Evolutionary conservation across 1,140 invertebrate species (phyloP).

Genomic region (Leptopilina clavipes): DNA sequence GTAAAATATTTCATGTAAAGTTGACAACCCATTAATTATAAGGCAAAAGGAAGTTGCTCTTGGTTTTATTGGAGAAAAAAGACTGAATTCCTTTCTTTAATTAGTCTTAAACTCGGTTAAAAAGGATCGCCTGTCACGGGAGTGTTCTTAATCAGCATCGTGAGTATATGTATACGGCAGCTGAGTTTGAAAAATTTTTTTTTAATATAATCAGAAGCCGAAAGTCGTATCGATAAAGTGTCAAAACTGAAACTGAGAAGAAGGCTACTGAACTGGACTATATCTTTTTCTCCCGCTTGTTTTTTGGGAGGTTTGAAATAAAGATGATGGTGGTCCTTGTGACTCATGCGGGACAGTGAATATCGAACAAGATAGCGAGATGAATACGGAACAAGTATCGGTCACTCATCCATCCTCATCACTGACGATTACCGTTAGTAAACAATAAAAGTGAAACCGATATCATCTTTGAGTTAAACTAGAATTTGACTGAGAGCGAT

Average conservation of each 20-base stretch:
- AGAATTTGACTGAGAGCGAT: neutral
- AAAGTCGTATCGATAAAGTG: slow-evolving; percentile 56
- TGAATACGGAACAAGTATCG: slow-evolving; percentile 33
- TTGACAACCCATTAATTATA: slow-evolving; percentile 23
- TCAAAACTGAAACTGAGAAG: slow-evolving; percentile 50
- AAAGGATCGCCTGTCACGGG: slow-evolving; percentile 21
- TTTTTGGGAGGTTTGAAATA: slow-evolving; percentile 23
- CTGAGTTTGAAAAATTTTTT: slow-evolving; percentile 33
- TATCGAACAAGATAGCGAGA: slow-evolving; percentile 50
- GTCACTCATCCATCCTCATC: slow-evolving; percentile 32
- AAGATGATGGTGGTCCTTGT: slow-evolving; percentile 62
- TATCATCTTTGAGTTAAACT: neutral
- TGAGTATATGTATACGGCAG: slow-evolving; percentile 36
- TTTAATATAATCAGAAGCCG: slow-evolving; percentile 53
- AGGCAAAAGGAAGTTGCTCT: slow-evolving; percentile 34
- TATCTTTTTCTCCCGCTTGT: slow-evolving; percentile 15
- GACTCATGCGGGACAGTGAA: slow-evolving; percentile 43
- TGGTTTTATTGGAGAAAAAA: neutral
- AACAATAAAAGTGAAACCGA: slow-evolving; percentile 34
- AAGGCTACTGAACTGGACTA: slow-evolving; percentile 56
- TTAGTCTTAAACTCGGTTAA: slow-evolving; percentile 31
- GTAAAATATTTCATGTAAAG: slow-evolving; percentile 31
- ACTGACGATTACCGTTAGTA: slow-evolving; percentile 32
- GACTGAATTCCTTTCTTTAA: neutral
- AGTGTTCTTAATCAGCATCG: slow-evolving; percentile 33